phyloP scores from a whole-genome alignment of 2,113 vertebrate species.

The Felis chaus region DNA sequence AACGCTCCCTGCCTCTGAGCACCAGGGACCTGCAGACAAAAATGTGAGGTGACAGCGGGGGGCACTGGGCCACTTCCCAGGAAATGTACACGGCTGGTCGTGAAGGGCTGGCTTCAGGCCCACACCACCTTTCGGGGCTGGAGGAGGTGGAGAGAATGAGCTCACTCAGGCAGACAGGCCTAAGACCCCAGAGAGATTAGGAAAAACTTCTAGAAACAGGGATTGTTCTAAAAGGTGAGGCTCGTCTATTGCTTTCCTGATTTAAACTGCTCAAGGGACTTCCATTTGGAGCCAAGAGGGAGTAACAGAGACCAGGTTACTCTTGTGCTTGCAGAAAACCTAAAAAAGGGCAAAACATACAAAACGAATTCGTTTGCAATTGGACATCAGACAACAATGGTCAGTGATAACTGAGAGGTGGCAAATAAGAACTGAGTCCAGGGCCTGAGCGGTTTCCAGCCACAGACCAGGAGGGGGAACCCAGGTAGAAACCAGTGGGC shows the following conservation, averaged over 20 bases:
- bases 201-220: not conserved
- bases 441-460: not conserved
- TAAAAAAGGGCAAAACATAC: not conserved
- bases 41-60: not conserved
- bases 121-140: not conserved
- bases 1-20: not conserved
- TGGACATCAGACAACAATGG: not conserved
- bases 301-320: not conserved
- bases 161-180: not conserved
- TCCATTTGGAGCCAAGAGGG: not conserved
- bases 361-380: not conserved
- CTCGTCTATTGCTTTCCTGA: not conserved
- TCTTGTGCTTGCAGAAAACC: not conserved
- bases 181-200: not conserved
- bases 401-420: not conserved
- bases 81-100: not conserved
- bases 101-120: not conserved
- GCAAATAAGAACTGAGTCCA: not conserved
- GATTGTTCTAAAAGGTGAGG: not conserved
- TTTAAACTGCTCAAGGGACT: not conserved
- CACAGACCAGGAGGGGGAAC: fast-evolving
- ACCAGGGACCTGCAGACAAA: not conserved
- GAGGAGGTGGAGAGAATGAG: not conserved
- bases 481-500: not conserved
- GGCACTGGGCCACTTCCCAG: not conserved